These are phyloP conservation scores for Anhinga rufa DNA, from an alignment of 2,113 vertebrate genomes.

Conservation along the genomic window DNA sequence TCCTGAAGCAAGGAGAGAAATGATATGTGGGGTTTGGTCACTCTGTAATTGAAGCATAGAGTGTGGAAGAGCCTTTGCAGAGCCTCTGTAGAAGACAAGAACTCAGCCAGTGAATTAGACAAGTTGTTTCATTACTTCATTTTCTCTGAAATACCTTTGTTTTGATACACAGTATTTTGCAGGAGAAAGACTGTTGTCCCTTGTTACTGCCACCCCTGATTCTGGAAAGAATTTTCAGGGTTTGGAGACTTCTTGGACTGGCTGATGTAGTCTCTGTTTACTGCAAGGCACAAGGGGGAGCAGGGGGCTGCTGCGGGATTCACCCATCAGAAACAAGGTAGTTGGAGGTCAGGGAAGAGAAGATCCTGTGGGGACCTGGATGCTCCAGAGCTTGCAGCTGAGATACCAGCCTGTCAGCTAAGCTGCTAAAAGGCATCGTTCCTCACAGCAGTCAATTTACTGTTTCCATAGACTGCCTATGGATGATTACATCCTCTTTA, in stretches of 20 bases:
- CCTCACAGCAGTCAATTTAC: background rate
- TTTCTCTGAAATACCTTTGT: background rate
- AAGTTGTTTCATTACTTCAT: background rate
- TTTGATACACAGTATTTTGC: background rate
- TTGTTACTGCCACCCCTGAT: background rate
- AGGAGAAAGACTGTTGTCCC: background rate
- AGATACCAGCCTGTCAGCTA: background rate
- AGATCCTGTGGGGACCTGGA: background rate
- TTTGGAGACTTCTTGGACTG: background rate
- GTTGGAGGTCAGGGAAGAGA: background rate
- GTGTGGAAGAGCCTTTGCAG: background rate
- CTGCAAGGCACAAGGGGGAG: background rate
- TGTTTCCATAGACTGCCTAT: background rate
- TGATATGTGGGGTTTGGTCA: background rate
- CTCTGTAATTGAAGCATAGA: background rate
- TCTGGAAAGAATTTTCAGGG: background rate
- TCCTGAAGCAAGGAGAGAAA: background rate
- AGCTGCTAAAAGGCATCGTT: background rate
- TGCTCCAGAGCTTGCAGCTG: background rate
- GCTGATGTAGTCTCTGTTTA: background rate
- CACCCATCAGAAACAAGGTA: background rate
- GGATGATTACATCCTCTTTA: background rate
- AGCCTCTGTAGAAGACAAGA: background rate
- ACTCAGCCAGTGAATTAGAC: background rate
- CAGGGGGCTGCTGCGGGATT: background rate